These are phyloP conservation scores for Acanthurus leucopareius DNA, from an alignment of 2,797 vertebrate genomes.

Conservation along the genomic window DNA sequence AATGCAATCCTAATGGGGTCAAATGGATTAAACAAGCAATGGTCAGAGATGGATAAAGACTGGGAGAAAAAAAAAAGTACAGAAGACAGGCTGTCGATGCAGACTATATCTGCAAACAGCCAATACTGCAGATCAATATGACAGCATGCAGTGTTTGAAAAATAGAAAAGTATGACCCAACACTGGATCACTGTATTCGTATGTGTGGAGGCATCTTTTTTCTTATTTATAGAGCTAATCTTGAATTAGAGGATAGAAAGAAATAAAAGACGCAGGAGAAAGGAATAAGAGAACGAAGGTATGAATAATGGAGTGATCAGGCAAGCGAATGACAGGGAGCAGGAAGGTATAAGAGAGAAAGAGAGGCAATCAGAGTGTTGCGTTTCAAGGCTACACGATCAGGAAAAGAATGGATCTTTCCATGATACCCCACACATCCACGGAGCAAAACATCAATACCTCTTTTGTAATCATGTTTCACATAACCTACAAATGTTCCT, in stretches of 20 bases:
- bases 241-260: conserved; percentile 23
- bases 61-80: neutral
- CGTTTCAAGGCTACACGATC: conserved; percentile 52
- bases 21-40: conserved; percentile 50
- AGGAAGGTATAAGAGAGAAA: neutral
- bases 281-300: conserved; percentile 11
- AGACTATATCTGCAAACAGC: conserved; percentile 19
- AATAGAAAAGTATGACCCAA: conserved; percentile 13
- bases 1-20: conserved; percentile 45
- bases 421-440: conserved; percentile 38
- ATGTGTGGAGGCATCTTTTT: conserved; percentile 26
- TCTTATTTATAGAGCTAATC: conserved; percentile 52
- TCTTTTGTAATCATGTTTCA: conserved; percentile 52
- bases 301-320: conserved; percentile 60
- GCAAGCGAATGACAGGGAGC: conserved; percentile 26
- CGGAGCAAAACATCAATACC: conserved; percentile 42
- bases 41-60: conserved; percentile 10
- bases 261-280: conserved; percentile 36
- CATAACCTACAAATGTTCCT: conserved; percentile 41
- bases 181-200: neutral
- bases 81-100: neutral
- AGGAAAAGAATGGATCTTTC: conserved; percentile 43
- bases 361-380: conserved; percentile 19
- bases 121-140: conserved; percentile 30
- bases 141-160: conserved; percentile 16